Evolutionary conservation across 1,140 invertebrate species (phyloP).

Genomic region (Conus ventricosus): DNA sequence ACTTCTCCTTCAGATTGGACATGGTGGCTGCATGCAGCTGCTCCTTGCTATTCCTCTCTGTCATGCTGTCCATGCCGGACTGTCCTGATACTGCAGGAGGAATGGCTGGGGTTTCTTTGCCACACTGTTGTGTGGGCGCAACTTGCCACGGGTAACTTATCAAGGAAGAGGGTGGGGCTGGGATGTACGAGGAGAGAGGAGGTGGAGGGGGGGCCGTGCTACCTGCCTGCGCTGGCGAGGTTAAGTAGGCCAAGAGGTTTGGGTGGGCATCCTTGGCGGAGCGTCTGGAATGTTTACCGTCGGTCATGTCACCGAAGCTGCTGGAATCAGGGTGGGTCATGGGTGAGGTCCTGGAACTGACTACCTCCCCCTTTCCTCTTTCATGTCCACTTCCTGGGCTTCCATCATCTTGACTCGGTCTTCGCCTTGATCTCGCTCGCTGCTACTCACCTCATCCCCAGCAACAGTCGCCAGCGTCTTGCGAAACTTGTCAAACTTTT

Average conservation of each 20-base stretch:
- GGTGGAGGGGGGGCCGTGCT: not conserved
- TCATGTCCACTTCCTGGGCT: constrained; percentile 17
- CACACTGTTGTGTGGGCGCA: not conserved
- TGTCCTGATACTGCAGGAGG: too few species aligned
- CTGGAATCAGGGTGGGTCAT: not conserved
- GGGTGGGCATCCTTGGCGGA: constrained; percentile 68
- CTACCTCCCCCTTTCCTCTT: not conserved
- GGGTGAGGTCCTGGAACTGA: not conserved
- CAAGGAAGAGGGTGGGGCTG: not conserved
- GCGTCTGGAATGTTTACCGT: constrained; percentile 40
- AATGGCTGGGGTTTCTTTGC: not conserved
- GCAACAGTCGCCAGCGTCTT: constrained; percentile 46
- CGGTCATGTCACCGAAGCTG: not conserved
- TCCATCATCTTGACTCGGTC: not conserved
- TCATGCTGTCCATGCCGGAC: not conserved
- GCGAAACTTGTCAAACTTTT: constrained; percentile 70
- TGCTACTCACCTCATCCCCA: constrained; percentile 19
- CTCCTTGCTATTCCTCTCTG: constrained; percentile 45
- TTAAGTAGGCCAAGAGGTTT: constrained; percentile 67
- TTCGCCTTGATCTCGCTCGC: constrained; percentile 4
- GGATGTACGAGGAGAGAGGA: not conserved
- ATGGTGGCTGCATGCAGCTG: constrained; percentile 62
- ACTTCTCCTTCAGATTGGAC: constrained; percentile 65
- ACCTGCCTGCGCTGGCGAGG: constrained; percentile 14
- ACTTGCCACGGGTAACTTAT: constrained; percentile 14